A percentile compares a stretch with the other conserved stretches of the same genome.
Conservation (phyloP, 2,113 vertebrate genomes). For the Centropristis striata region DNA sequence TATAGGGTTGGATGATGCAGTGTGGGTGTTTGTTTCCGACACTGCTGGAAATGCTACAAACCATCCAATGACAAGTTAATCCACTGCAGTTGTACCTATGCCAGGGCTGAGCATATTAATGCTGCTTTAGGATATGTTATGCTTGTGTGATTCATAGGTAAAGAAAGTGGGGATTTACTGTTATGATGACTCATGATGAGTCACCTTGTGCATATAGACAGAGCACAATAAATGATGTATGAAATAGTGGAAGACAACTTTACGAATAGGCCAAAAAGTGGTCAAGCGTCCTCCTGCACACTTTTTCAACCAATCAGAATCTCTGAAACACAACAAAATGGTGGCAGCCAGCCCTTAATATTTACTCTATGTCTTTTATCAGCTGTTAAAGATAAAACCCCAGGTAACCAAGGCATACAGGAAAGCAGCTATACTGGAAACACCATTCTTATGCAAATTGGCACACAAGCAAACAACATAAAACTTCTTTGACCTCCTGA, state of each 20-base stretch:
- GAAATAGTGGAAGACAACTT: constrained; percentile 24
- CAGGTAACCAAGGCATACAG: constrained; percentile 22
- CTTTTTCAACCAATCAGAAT: not conserved
- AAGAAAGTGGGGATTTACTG: constrained; percentile 73
- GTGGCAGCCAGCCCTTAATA: not conserved
- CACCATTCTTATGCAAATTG: constrained; percentile 36
- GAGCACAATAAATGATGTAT: constrained; percentile 10
- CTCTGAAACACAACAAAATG: constrained; percentile 11
- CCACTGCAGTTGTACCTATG: constrained; percentile 58
- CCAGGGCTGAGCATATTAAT: constrained; percentile 63
- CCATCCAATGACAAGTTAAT: constrained; percentile 76
- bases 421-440: constrained; percentile 12
- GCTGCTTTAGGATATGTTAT: constrained; percentile 57
- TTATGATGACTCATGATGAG: constrained; percentile 75
- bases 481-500: constrained; percentile 17
- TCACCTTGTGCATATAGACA: constrained; percentile 62
- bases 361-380: constrained; percentile 28
- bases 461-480: constrained; percentile 11
- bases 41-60: constrained; percentile 61
- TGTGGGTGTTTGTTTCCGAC: constrained; percentile 65
- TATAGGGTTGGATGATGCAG: constrained; percentile 43
- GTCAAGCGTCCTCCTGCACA: not conserved
- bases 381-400: constrained; percentile 27
- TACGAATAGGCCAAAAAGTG: not conserved
- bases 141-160: constrained; percentile 72